These are phyloP conservation scores for Piscicola geometra DNA, from an alignment of 2,888 invertebrate species.

Conservation along the genomic window DNA sequence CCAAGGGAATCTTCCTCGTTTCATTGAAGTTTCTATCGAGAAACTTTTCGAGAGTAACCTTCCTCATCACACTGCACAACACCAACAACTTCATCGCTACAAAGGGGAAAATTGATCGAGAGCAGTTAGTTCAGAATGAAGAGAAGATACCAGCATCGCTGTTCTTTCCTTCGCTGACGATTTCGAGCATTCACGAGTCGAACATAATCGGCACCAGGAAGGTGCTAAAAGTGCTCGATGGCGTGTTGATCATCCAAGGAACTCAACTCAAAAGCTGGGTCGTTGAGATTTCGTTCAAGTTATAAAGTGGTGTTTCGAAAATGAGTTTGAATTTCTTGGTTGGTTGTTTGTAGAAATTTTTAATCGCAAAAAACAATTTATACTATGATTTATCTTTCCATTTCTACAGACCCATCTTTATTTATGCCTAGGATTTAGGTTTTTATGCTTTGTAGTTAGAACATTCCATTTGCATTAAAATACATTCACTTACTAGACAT, in stretches of 20 bases:
- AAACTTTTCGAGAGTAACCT: not conserved
- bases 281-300: too few species aligned
- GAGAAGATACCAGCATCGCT: not conserved
- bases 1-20: not conserved
- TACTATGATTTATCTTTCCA: too few species aligned
- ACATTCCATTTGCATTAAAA: too few species aligned
- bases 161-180: not conserved
- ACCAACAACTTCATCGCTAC: not conserved
- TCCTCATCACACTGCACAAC: not conserved
- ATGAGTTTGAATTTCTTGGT: too few species aligned
- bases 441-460: too few species aligned
- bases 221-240: not conserved
- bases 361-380: too few species aligned
- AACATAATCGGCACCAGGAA: not conserved
- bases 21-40: not conserved
- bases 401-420: too few species aligned
- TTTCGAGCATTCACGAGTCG: not conserved
- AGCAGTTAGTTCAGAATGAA: not conserved
- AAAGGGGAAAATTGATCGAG: too few species aligned
- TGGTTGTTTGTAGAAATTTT: too few species aligned
- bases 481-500: too few species aligned
- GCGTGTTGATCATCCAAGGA: not conserved
- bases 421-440: too few species aligned
- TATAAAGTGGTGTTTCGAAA: too few species aligned
- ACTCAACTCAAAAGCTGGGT: constrained; percentile 8